Conservation (phyloP, 2,797 vertebrate genomes). For the Gila robusta region DNA sequence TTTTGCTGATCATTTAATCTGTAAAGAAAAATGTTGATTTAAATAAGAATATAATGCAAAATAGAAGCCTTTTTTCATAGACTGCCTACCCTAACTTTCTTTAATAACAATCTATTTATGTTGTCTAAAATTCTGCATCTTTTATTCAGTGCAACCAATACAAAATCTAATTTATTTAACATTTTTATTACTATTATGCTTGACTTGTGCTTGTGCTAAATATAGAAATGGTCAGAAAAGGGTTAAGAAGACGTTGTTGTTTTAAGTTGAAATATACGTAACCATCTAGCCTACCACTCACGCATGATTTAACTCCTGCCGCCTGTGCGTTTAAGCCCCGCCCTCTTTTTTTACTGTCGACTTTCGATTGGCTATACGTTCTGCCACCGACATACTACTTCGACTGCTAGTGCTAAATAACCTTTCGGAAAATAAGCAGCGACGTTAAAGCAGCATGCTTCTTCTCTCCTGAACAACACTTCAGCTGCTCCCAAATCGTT, state of each 20-base stretch:
- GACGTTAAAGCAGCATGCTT: background rate
- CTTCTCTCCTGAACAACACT: background rate
- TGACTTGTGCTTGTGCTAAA: background rate
- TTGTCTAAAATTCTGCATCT: background rate
- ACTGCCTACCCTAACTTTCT: background rate
- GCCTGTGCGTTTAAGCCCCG: slow-evolving; percentile 43
- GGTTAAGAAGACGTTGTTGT: background rate
- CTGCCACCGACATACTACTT: slow-evolving; percentile 46
- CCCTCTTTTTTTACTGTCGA: slow-evolving; percentile 50
- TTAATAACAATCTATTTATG: background rate
- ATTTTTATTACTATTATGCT: background rate
- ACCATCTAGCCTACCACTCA: background rate
- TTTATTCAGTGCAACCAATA: background rate
- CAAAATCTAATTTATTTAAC: background rate
- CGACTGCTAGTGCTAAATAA: slow-evolving; percentile 43
- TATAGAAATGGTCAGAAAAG: background rate
- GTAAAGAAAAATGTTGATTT: background rate
- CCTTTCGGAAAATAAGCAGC: slow-evolving; percentile 25
- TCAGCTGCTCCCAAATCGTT: background rate
- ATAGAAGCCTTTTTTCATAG: background rate
- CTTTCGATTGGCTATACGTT: slow-evolving; percentile 55
- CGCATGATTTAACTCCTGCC: slow-evolving; percentile 9
- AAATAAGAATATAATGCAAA: background rate
- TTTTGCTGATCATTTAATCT: background rate
- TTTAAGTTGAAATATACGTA: background rate